A percentile compares a stretch with the other conserved stretches of the same genome.
These are phyloP conservation scores for Drosophila anceps DNA, from an alignment of 2,888 invertebrate genomes.

Conservation along the genomic window DNA sequence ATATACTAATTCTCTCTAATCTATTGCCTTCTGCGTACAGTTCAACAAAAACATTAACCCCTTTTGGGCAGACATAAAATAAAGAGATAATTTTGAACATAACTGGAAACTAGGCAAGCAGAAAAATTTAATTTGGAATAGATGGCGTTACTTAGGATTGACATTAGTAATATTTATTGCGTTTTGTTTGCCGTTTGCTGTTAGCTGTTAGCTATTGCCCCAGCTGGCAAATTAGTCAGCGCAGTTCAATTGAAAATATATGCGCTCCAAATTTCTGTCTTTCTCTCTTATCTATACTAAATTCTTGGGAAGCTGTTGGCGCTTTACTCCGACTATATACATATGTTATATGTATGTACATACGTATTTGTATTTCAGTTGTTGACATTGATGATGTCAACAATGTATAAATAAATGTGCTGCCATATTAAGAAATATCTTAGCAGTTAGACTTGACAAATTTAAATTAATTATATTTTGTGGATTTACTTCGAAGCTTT, in stretches of 20 bases:
- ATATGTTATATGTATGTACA: background rate
- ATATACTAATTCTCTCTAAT: background rate
- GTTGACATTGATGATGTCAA: conserved; percentile 41
- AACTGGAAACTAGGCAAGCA: conserved; percentile 15
- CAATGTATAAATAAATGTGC: conserved; percentile 12
- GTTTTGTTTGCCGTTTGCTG: background rate
- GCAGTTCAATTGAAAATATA: conserved; percentile 15
- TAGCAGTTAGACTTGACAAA: conserved; percentile 15
- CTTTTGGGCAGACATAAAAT: background rate
- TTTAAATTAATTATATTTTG: conserved; percentile 8
- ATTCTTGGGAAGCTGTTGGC: conserved; percentile 38
- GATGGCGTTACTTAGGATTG: conserved; percentile 11
- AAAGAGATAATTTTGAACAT: background rate
- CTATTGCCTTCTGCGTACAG: background rate
- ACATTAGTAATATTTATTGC: conserved; percentile 10
- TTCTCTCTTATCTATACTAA: conserved; percentile 34
- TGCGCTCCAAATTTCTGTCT: conserved; percentile 16
- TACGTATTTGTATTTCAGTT: conserved; percentile 19
- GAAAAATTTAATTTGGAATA: conserved; percentile 7
- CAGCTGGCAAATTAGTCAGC: conserved; percentile 16
- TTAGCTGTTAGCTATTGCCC: background rate
- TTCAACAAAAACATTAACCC: background rate
- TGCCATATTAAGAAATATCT: conserved; percentile 7
- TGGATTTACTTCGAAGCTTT: background rate
- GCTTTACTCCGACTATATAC: conserved; percentile 25